Percentiles rank a stretch among this genome's conserved stretches.
Evolutionary conservation across 1,140 invertebrate genomes (phyloP).

Genomic region (Armadillidium nasatum): DNA sequence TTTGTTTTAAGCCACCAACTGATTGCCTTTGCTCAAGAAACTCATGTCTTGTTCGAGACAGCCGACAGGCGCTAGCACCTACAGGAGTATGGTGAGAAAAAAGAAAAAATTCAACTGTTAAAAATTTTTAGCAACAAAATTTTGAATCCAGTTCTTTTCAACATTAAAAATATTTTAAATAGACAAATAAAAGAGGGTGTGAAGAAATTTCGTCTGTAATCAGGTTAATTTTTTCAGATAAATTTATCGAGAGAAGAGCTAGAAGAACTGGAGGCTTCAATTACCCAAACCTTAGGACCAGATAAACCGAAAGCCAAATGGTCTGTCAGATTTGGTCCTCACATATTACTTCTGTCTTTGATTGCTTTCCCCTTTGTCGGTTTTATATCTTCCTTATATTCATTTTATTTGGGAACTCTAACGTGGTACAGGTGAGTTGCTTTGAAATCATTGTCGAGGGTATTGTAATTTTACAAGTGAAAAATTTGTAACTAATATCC

Average conservation of each 20-base stretch:
- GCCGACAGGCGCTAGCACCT: no score
- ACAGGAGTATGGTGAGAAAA: no score
- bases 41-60: no score
- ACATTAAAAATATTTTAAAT: no score
- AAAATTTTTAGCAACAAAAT: no score
- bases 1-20: no score
- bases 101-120: no score
- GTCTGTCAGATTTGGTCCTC: conserved; percentile 58
- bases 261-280: conserved; percentile 62
- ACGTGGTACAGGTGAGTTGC: conserved; percentile 68
- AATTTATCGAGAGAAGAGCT: conserved; percentile 61
- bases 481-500: no score
- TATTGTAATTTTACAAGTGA: neutral
- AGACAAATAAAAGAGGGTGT: no score
- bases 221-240: conserved; percentile 41
- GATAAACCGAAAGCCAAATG: conserved; percentile 59
- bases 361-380: conserved; percentile 63
- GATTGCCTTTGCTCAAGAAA: no score
- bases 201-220: no score
- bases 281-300: conserved; percentile 53
- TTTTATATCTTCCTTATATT: conserved; percentile 60
- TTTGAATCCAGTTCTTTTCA: no score
- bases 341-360: conserved; percentile 62
- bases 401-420: conserved; percentile 69
- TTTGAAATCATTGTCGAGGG: neutral